phyloP scores from a whole-genome alignment of 2,888 invertebrate genomes.

The Flexamia atlantica region DNA sequence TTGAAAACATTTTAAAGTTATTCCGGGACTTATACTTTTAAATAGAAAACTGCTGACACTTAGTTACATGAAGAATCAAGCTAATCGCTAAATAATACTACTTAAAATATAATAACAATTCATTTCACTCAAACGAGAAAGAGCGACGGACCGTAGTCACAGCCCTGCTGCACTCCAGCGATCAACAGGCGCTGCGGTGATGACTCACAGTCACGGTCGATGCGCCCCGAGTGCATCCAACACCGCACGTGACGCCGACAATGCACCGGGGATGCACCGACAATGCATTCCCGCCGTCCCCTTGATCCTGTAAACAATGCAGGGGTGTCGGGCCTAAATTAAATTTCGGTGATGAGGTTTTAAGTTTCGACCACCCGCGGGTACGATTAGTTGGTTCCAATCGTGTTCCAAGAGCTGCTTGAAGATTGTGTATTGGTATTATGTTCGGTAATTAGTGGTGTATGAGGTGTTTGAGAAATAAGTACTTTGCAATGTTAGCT shows the following conservation, averaged over 20 bases:
- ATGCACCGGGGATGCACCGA: constrained; percentile 24
- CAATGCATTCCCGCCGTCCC: constrained; percentile 5
- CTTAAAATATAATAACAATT: no score
- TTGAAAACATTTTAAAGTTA: no score
- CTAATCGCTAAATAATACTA: no score
- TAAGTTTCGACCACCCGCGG: not conserved
- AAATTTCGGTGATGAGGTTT: constrained; percentile 19
- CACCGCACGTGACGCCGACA: not conserved
- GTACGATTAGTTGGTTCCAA: not conserved
- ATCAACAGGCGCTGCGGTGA: not conserved
- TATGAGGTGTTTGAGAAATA: no score
- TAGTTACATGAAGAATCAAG: no score
- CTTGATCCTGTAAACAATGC: constrained; percentile 29
- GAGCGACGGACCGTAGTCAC: no score
- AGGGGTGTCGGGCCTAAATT: constrained; percentile 15
- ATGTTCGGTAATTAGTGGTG: no score
- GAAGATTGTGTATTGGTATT: no score
- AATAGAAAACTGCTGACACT: no score
- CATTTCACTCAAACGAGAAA: no score
- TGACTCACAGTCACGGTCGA: not conserved
- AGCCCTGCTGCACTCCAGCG: not conserved
- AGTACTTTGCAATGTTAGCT: no score
- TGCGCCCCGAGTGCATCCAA: not conserved
- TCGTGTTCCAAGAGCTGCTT: not conserved
- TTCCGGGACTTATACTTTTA: no score